These are phyloP conservation scores for Nothobranchius furzeri DNA, from an alignment of 2,113 vertebrate genomes.

Conservation along the genomic window DNA sequence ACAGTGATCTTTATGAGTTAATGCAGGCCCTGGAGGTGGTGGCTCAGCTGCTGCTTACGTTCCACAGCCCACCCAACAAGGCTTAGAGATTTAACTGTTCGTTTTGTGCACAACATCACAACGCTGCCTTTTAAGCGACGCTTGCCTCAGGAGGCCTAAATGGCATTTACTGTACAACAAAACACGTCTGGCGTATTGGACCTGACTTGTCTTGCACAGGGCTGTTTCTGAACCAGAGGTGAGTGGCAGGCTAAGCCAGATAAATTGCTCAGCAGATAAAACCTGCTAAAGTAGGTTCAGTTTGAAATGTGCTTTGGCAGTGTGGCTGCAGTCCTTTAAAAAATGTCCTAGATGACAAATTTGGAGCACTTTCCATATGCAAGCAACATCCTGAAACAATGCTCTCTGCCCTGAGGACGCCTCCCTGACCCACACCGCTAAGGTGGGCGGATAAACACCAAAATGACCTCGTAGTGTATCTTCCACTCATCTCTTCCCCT, in stretches of 20 bases:
- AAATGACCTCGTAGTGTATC: constrained; percentile 46
- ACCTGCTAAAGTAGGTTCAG: constrained; percentile 2
- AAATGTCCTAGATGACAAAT: constrained; percentile 22
- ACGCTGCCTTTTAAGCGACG: constrained; percentile 25
- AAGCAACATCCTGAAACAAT: constrained; percentile 62
- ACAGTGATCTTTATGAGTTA: constrained; percentile 71
- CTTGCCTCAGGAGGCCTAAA: constrained; percentile 38
- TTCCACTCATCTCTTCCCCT: constrained; percentile 32
- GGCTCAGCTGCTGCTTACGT: constrained; percentile 59
- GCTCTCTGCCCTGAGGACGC: constrained; percentile 50
- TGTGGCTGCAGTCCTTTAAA: constrained; percentile 8
- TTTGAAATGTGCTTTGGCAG: constrained; percentile 48
- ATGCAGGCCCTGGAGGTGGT: constrained; percentile 67
- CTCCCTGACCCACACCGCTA: constrained; percentile 42
- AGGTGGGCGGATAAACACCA: constrained; percentile 59
- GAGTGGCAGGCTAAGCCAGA: constrained; percentile 32
- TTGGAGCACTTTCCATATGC: constrained; percentile 13
- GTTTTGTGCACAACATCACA: constrained; percentile 34
- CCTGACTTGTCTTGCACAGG: constrained; percentile 30
- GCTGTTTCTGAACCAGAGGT: constrained; percentile 26
- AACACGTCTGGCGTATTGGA: constrained; percentile 18
- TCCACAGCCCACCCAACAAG: constrained; percentile 67
- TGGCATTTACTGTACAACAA: constrained; percentile 34
- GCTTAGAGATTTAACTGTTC: constrained; percentile 49
- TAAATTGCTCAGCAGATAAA: constrained; percentile 52